phyloP scores from a whole-genome alignment of 2,888 invertebrate genomes.

The Hoplodrina blanda region DNA sequence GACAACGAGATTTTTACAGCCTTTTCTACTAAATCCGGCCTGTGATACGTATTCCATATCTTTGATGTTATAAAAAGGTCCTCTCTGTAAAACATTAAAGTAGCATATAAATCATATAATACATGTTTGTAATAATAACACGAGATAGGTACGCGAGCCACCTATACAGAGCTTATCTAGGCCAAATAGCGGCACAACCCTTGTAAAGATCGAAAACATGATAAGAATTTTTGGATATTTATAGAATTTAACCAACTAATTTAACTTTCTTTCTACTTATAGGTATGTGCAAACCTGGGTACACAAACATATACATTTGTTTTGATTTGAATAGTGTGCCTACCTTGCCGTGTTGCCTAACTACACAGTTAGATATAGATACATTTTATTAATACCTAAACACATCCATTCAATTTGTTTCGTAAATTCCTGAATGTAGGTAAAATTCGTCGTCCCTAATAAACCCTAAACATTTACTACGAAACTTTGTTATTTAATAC shows the following conservation, averaged over 20 bases:
- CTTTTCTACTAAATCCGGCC: slow-evolving; percentile 92
- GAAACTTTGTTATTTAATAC: slow-evolving; percentile 49
- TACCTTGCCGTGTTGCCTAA: not conserved
- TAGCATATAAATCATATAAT: slow-evolving; percentile 23
- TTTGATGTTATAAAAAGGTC: slow-evolving; percentile 93
- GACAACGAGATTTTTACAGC: slow-evolving; percentile 92
- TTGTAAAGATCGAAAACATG: slow-evolving; percentile 34
- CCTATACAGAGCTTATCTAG: slow-evolving; percentile 24
- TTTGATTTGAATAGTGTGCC: not conserved
- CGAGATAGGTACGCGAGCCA: slow-evolving; percentile 4
- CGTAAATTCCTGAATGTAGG: slow-evolving; percentile 5
- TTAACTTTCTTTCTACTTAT: slow-evolving; percentile 28
- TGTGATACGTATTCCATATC: slow-evolving; percentile 92
- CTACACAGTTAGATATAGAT: not conserved
- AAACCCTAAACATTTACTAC: slow-evolving; percentile 23
- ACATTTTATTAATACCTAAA: slow-evolving; percentile 4
- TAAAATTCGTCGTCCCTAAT: slow-evolving; percentile 11
- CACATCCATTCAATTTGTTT: slow-evolving; percentile 11
- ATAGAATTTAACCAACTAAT: slow-evolving; percentile 35
- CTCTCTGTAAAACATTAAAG: slow-evolving; percentile 73
- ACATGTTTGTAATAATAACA: slow-evolving; percentile 30
- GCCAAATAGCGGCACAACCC: slow-evolving; percentile 28
- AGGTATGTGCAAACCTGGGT: not conserved
- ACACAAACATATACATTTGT: not conserved
- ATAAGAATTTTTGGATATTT: slow-evolving; percentile 43